phyloP scores from a whole-genome alignment of 2,888 invertebrate species.

The Tinea trinotella region DNA sequence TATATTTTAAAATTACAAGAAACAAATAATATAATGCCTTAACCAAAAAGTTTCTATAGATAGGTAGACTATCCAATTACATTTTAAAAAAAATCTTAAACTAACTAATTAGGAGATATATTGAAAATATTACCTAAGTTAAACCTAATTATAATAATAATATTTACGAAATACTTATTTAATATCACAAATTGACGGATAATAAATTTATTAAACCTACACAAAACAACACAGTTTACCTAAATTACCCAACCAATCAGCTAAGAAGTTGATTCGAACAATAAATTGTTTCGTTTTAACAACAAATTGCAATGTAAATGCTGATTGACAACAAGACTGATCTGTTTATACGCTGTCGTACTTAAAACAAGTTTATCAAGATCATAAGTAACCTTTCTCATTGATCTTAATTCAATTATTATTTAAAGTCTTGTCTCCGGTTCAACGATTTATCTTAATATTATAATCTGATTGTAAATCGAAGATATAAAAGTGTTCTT shows the following conservation, averaged over 20 bases:
- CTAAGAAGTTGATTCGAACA: neutral
- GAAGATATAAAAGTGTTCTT: neutral
- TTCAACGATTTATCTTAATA: neutral
- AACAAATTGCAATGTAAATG: constrained; percentile 9
- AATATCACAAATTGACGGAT: no score
- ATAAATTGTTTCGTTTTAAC: constrained; percentile 5
- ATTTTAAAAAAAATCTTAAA: no score
- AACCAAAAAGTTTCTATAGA: no score
- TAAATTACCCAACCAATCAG: neutral
- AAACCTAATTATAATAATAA: no score
- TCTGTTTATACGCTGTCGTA: constrained; percentile 10
- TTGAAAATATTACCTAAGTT: no score
- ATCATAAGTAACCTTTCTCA: constrained; percentile 12
- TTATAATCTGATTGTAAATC: constrained; percentile 2
- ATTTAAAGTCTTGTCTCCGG: constrained; percentile 15
- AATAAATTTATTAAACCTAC: neutral
- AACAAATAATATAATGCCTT: no score
- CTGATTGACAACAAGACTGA: constrained; percentile 12
- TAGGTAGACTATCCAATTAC: no score
- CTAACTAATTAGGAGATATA: no score
- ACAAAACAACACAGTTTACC: neutral
- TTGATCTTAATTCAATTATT: constrained; percentile 9
- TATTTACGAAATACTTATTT: no score
- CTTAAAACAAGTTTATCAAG: constrained; percentile 12
- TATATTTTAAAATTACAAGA: no score